Evolutionary conservation across 2,888 invertebrate species (phyloP).

Genomic region (Bombylius major): DNA sequence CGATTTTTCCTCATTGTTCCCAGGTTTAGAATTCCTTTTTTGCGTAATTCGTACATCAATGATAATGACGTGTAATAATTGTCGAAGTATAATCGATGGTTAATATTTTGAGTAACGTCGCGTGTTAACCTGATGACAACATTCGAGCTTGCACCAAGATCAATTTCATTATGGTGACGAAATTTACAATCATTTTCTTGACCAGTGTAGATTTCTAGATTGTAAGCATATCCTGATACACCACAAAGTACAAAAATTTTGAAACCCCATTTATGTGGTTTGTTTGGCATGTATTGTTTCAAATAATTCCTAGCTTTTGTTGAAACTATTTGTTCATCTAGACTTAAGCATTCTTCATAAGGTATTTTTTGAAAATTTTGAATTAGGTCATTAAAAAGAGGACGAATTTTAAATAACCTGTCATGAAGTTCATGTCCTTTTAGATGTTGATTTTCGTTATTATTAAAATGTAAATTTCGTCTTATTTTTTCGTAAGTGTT

Average conservation of each 20-base stretch:
- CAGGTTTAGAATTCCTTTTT: too few relatives aligned
- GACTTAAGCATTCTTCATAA: conserved; percentile 12
- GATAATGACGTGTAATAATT: conserved; percentile 11
- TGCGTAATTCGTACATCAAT: too few relatives aligned
- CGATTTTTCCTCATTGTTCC: background rate
- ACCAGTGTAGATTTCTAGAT: conserved; percentile 12
- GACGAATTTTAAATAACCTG: conserved; percentile 11
- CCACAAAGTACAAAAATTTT: conserved; percentile 18
- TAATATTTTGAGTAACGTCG: conserved; percentile 6
- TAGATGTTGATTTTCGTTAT: background rate
- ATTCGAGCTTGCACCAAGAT: conserved; percentile 8
- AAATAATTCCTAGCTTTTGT: conserved; percentile 10
- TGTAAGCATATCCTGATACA: conserved; percentile 16
- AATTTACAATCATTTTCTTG: conserved; percentile 13
- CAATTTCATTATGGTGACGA: background rate
- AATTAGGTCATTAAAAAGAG: conserved; percentile 7
- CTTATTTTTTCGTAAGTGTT: background rate
- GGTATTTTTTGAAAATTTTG: conserved; percentile 6
- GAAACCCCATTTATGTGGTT: conserved; percentile 19
- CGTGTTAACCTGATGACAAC: conserved; percentile 9
- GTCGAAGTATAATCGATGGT: conserved; percentile 10
- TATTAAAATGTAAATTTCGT: background rate
- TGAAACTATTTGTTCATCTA: conserved; percentile 9
- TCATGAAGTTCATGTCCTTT: conserved; percentile 5
- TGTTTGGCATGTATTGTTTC: conserved; percentile 18